Percentiles rank a stretch among this genome's conserved stretches.
Evolutionary conservation across 2,888 invertebrate species (phyloP).

Genomic region (Eulithis prunata): DNA sequence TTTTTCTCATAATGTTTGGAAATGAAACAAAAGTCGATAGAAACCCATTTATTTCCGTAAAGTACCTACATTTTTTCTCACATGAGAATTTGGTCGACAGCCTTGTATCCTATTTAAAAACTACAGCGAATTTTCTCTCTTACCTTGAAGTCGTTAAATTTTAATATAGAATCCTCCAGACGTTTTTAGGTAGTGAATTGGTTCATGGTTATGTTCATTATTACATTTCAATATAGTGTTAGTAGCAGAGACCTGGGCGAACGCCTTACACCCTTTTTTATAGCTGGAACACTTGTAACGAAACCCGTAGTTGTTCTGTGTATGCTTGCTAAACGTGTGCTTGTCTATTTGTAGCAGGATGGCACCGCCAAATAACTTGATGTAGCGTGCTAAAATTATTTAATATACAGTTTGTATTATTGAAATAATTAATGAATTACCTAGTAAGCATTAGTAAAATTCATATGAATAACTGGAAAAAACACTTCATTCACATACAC

Average conservation of each 20-base stretch:
- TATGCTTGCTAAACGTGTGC: slow-evolving; percentile 46
- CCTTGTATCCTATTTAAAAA: no score
- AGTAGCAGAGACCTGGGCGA: slow-evolving; percentile 37
- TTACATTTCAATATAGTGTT: slow-evolving; percentile 27
- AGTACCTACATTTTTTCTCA: no score
- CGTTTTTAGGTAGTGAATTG: slow-evolving; percentile 24
- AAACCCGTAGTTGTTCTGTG: slow-evolving; percentile 30
- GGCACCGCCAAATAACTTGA: slow-evolving; percentile 32
- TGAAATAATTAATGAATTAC: not conserved
- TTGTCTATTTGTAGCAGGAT: slow-evolving; percentile 42
- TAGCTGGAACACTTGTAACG: slow-evolving; percentile 52
- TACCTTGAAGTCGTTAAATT: not conserved
- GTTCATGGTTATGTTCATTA: slow-evolving; percentile 42
- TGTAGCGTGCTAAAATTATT: slow-evolving; percentile 41
- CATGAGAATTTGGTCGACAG: no score
- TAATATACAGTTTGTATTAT: not conserved
- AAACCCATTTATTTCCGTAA: no score
- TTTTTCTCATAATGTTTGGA: no score
- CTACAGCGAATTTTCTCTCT: no score
- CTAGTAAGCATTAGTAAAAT: no score
- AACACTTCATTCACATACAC: no score
- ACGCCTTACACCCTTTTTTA: slow-evolving; percentile 45
- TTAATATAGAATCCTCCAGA: slow-evolving; percentile 30
- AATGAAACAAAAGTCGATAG: no score
- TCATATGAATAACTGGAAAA: no score